phyloP scores from a whole-genome alignment of 2,113 vertebrate genomes.

The Corythornis cristatus region DNA sequence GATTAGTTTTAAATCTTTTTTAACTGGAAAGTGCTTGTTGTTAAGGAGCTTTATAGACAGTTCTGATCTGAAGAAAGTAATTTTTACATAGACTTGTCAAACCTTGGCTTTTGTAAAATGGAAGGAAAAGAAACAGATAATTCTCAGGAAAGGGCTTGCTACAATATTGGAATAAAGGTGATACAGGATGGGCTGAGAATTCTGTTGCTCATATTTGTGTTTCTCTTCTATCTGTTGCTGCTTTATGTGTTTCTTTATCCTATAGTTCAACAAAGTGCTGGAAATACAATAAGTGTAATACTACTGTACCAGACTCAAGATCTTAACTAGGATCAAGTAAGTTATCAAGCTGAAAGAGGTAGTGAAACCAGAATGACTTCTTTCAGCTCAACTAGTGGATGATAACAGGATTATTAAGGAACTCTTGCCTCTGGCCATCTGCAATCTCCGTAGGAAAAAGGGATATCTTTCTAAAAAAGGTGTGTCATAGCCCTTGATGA shows the following conservation, averaged over 20 bases:
- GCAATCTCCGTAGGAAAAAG: neutral
- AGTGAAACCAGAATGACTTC: neutral
- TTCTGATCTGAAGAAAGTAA: neutral
- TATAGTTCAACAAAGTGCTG: neutral
- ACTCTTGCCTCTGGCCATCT: neutral
- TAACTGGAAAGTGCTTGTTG: neutral
- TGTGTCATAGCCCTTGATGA: neutral
- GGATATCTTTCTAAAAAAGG: neutral
- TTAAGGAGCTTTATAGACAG: neutral
- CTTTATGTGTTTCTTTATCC: neutral
- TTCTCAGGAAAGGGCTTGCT: neutral
- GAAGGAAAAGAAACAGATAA: neutral
- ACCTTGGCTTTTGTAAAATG: neutral
- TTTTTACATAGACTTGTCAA: neutral
- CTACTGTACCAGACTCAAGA: neutral
- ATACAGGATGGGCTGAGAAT: neutral
- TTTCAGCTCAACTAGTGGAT: neutral
- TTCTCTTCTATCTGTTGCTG: neutral
- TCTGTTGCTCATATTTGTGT: neutral
- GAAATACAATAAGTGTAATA: neutral
- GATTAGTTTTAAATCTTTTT: neutral
- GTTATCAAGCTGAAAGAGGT: neutral
- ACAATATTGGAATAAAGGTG: neutral
- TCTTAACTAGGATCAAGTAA: neutral
- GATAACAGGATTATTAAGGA: neutral